Evolutionary conservation across 2,888 invertebrate genomes (phyloP).

Genomic region (Nomada flava): DNA sequence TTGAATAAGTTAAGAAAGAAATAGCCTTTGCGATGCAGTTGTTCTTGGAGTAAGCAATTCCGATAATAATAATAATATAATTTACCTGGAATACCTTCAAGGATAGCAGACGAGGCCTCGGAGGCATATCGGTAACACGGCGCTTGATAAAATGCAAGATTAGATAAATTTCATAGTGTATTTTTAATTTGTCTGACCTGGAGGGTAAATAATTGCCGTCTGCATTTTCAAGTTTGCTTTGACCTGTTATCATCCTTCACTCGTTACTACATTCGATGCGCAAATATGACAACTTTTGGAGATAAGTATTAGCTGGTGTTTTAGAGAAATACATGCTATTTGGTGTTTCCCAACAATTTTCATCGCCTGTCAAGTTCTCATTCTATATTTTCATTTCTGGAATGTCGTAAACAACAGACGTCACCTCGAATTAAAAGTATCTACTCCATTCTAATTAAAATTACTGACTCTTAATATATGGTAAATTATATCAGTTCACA

Average conservation of each 20-base stretch:
- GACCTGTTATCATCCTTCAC: background rate
- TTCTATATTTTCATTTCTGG: too few species aligned
- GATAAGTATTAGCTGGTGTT: background rate
- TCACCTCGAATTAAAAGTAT: background rate
- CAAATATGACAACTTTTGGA: background rate
- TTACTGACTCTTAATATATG: background rate
- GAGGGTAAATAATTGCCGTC: constrained; percentile 39
- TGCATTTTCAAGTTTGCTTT: background rate
- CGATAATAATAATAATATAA: background rate
- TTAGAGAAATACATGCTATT: background rate
- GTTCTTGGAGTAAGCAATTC: constrained; percentile 1
- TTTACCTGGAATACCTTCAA: background rate
- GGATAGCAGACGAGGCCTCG: background rate
- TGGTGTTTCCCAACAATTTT: too few species aligned
- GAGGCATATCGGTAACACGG: constrained; percentile 27
- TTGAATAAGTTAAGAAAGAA: background rate
- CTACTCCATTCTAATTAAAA: background rate
- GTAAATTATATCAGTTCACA: background rate
- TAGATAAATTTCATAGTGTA: constrained; percentile 62
- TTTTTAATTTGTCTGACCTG: constrained; percentile 48
- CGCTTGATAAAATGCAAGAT: constrained; percentile 40
- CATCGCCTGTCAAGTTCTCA: too few species aligned
- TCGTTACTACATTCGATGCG: background rate
- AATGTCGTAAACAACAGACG: too few species aligned
- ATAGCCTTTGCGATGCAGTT: too few species aligned